phyloP scores from a whole-genome alignment of 2,888 invertebrate species.

The Diarsia brunnea region DNA sequence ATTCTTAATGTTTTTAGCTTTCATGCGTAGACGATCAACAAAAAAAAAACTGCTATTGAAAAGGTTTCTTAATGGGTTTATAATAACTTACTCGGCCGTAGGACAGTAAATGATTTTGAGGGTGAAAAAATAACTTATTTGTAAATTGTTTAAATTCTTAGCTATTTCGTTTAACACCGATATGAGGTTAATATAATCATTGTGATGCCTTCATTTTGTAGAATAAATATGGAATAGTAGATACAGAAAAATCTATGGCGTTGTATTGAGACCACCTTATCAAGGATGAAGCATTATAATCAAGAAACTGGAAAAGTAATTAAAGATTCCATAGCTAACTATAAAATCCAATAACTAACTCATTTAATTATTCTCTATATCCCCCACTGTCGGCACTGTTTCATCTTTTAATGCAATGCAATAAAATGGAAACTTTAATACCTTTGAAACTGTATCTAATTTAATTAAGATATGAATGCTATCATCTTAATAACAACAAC shows the following conservation, averaged over 20 bases:
- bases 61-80: background rate
- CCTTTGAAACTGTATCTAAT: conserved; percentile 22
- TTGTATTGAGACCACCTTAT: background rate
- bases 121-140: background rate
- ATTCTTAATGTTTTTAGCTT: conserved; percentile 1
- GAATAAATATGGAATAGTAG: background rate
- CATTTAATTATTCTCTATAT: conserved; percentile 34
- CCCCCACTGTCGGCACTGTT: background rate
- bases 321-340: background rate
- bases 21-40: conserved; percentile 5
- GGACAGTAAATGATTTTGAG: background rate
- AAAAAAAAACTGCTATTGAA: background rate
- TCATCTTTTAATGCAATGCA: conserved; percentile 19
- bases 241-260: background rate
- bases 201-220: background rate
- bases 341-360: background rate
- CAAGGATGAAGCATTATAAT: conserved; percentile 4
- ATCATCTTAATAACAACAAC: conserved; percentile 71
- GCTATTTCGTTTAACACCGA: background rate
- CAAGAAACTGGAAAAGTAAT: conserved; percentile 20
- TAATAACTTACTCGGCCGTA: background rate
- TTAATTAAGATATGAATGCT: conserved; percentile 48
- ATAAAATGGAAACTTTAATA: conserved; percentile 23
- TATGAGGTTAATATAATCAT: background rate
- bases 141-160: background rate